Base-by-base conservation (phyloP, 2,888 invertebrate species). In the Esperia sulphurella region DNA sequence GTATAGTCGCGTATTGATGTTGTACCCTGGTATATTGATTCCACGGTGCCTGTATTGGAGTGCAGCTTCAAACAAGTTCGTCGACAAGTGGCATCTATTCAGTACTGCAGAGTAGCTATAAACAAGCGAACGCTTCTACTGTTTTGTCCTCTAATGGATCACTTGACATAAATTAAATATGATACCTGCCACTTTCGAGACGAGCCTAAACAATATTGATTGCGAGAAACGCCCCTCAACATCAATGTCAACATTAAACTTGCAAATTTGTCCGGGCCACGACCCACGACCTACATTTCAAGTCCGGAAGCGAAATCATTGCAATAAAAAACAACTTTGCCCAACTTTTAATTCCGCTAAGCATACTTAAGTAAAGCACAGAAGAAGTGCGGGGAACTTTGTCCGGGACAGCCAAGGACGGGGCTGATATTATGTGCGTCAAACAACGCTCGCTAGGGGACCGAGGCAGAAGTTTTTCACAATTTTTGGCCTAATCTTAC, bases 401-500 rank as follows among this genome's bases (percentile, higher is more conserved):
- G 51, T 53, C 53, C 54, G 63, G 62, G 51, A 54, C 54, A 51
- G 45, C 48, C 59, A 53, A 55, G 63, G 44, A 10, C 31, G 10
- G 10, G 1, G 59, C 54, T 51, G 43, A 59, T 67, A 71, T 65
- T 65, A 63, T 65, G 61, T 63, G 63, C 67, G 70, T 71, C 68
- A 67, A 65, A 71, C 69, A 69, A 61, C 68, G 65, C 61, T 57
- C 63, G 54, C 61, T 56, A 47, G 51, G 63, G 68, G 64, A 65
- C 59, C 58, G 50, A 49, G 60, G 69, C 52, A 55, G 61, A 75
- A 80, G 73, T 81, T 82, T 76, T 79, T 74, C 68, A 69, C 71
- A 77, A 75, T 79, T 79, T 82, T 81, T 75, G 69, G 71, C 68
- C 70, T 78, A 79, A 78, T 79, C 74, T 77, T 66, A 71, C 78